These are phyloP conservation scores for Drosophila differens DNA, from an alignment of 2,888 invertebrate species.

Conservation along the genomic window DNA sequence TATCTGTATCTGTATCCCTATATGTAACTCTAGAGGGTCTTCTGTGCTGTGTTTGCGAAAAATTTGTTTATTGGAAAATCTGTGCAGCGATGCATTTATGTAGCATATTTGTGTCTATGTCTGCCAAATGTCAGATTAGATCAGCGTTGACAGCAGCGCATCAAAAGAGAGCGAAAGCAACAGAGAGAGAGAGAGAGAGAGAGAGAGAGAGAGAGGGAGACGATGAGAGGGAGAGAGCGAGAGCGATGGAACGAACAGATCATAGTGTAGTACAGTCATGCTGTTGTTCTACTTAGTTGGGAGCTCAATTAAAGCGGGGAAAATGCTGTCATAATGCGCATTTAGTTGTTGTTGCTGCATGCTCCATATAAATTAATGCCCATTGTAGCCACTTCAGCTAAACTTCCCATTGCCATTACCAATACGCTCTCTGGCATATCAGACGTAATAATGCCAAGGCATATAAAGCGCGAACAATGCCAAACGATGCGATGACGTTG, in stretches of 20 bases:
- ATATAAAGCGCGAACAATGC: conserved; percentile 63
- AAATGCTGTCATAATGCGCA: conserved; percentile 74
- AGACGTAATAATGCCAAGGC: conserved; percentile 66
- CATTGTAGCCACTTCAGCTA: conserved; percentile 58
- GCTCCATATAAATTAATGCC: conserved; percentile 70
- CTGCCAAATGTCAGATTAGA: conserved; percentile 81
- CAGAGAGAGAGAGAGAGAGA: conserved; percentile 11
- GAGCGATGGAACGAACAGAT: conserved; percentile 14
- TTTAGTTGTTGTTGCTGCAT: conserved; percentile 57
- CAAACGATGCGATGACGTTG: conserved; percentile 64
- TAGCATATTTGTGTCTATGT: conserved; percentile 24
- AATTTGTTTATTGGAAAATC: conserved; percentile 80
- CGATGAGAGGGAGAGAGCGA: neutral
- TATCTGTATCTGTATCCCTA: conserved; percentile 14
- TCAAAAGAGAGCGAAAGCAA: conserved; percentile 16
- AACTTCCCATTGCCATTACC: conserved; percentile 22
- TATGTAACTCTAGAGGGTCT: conserved; percentile 50
- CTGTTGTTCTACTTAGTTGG: conserved; percentile 22
- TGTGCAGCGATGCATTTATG: conserved; percentile 68
- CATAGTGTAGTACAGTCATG: conserved; percentile 56
- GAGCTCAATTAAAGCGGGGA: conserved; percentile 64
- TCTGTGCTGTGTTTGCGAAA: conserved; percentile 30
- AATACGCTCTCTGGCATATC: conserved; percentile 49
- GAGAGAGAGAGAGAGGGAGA: neutral
- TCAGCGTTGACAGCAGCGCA: conserved; percentile 56